phyloP scores from a whole-genome alignment of 2,888 invertebrate species.

The Ophioninae sp. region DNA sequence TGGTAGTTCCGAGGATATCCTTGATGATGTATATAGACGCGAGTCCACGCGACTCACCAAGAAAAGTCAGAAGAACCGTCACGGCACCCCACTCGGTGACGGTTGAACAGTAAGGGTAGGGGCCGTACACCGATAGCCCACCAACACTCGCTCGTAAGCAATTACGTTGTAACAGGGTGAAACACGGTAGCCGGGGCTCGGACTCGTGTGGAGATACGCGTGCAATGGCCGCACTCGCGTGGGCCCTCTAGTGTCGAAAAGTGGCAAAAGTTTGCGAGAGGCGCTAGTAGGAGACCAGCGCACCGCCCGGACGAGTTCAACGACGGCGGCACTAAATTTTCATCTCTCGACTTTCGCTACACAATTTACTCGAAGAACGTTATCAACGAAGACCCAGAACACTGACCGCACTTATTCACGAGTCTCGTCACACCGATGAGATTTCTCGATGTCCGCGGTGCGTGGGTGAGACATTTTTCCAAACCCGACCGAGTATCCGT shows the following conservation, averaged over 20 bases:
- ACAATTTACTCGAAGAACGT: background rate
- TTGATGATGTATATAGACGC: background rate
- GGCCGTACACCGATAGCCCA: background rate
- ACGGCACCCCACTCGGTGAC: background rate
- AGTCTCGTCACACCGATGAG: background rate
- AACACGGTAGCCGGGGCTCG: background rate
- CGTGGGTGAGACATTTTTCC: too few relatives aligned
- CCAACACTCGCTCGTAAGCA: background rate
- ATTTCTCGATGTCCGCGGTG: background rate
- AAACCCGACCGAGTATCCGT: too few relatives aligned
- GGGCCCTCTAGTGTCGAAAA: constrained; percentile 25
- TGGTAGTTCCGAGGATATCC: background rate
- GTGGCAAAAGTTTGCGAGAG: background rate
- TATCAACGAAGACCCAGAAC: background rate
- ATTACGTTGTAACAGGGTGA: background rate
- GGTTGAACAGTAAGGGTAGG: background rate
- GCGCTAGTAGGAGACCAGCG: background rate
- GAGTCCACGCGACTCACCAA: background rate
- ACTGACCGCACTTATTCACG: background rate
- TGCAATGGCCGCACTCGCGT: constrained; percentile 25
- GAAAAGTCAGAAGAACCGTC: background rate
- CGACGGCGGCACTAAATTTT: background rate
- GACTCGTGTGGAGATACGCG: background rate
- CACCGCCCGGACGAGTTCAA: constrained; percentile 54
- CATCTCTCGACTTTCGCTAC: background rate